Base-by-base conservation (phyloP, 1,140 invertebrate genomes). In the Hypsibius dujardini region DNA sequence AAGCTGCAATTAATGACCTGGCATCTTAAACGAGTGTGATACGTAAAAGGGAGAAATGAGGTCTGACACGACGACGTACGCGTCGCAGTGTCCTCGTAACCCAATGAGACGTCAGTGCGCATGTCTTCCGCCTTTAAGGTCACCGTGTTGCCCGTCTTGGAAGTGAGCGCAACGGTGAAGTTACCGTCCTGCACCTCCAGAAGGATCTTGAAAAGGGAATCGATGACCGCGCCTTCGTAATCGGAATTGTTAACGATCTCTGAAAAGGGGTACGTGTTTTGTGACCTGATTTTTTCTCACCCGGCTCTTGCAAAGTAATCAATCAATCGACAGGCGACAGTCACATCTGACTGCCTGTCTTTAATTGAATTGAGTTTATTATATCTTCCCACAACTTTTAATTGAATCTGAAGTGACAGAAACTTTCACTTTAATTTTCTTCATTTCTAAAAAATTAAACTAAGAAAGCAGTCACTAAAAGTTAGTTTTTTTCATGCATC, bases 91-190 rank as follows among this genome's bases (percentile, higher is more conserved):
- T 67, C 62, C 12, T 67, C 62, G 62, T 67, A 7, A 28, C 28
- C 28, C 12, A 67, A 42, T 7, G 62, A 67, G 45, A 67, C 62
- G 42, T 67, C 62, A 15, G 62, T 67, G 12, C 62, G 62, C 62
- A 67, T 67, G 62, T 67, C 62, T 67, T 67, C 62, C 62, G 62
- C 62, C 12, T 45, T 12, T 15, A 67, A 12, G 7, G 12, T 12
- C 12, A 67, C 62, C 12, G 12, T 45, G 42, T 7, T 67, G 12
- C 7, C 50, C 7, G 12, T 67, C 12, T 67, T 67, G 62, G 12
- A 56, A 12, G 7, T 42, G 12, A 67, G 12, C 7, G 12, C 7
- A 12, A 67, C 42, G 12, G 12, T 67, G 42, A 67, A 67, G 42
- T 67, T 67, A 7, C 12, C 42, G 12, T 12, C 62, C 45, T 67